Evolutionary conservation across 2,888 invertebrate species (phyloP).

Genomic region (Ischnus inquisitorius): DNA sequence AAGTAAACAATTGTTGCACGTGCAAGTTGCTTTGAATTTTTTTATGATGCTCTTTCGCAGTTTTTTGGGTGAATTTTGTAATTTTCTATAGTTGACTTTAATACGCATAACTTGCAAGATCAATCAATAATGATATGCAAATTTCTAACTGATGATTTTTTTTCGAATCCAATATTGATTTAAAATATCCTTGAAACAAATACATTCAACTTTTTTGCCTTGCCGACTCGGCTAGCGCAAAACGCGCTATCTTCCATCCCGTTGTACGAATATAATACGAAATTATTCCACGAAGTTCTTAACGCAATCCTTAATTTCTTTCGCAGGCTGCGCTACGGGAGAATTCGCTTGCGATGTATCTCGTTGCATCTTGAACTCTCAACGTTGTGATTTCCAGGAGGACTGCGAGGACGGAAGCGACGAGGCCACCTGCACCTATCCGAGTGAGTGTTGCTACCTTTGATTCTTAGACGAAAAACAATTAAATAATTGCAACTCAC

Average conservation of each 20-base stretch:
- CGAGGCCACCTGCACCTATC: conserved; percentile 88
- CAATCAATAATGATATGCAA: neutral
- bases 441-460: conserved; percentile 77
- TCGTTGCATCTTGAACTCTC: conserved; percentile 87
- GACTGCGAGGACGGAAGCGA: conserved; percentile 91
- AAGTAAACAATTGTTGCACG: neutral
- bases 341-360: conserved; percentile 89
- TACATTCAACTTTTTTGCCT: no score
- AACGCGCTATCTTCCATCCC: no score
- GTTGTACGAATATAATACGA: no score
- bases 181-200: no score
- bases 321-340: conserved; percentile 86
- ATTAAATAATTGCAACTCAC: neutral
- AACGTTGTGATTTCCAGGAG: conserved; percentile 87
- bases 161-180: no score
- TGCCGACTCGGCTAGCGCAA: no score
- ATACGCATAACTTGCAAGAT: neutral
- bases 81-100: neutral
- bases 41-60: neutral
- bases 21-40: conserved; percentile 8
- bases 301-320: conserved; percentile 61
- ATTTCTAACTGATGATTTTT: neutral
- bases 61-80: neutral
- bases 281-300: no score
- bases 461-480: neutral